A percentile compares a stretch with the other conserved stretches of the same genome.
phyloP scores from a whole-genome alignment of 2,797 vertebrate genomes.

The Hoplostethus mediterraneus region DNA sequence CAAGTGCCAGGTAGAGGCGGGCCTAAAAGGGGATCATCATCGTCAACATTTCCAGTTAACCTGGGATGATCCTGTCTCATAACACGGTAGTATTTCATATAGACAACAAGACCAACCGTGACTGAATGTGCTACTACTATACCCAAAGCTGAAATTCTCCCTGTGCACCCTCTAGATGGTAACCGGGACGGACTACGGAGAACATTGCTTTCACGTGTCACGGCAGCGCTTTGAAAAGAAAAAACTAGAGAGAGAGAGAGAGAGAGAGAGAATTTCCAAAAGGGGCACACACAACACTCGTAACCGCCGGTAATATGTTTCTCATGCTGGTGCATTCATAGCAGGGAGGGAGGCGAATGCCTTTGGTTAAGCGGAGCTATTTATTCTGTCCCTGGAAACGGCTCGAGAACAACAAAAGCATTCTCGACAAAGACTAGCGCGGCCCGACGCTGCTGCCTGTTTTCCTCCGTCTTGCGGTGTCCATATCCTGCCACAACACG shows the following conservation, averaged over 20 bases:
- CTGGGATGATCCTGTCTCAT: conserved; percentile 8
- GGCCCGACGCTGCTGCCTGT: conserved; percentile 63
- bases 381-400: conserved; percentile 79
- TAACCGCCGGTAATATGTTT: conserved; percentile 77
- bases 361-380: conserved; percentile 78
- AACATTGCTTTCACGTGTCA: conserved; percentile 61
- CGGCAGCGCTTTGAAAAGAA: conserved; percentile 40
- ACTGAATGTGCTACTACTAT: conserved; percentile 5
- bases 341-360: conserved; percentile 68
- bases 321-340: conserved; percentile 74
- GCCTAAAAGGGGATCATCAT: background rate
- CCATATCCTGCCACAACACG: conserved; percentile 37
- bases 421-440: conserved; percentile 63
- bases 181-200: conserved; percentile 29
- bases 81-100: conserved; percentile 13
- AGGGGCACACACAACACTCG: conserved; percentile 57
- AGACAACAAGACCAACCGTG: conserved; percentile 23
- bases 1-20: background rate
- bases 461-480: conserved; percentile 57
- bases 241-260: conserved; percentile 31
- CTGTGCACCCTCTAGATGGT: conserved; percentile 7
- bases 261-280: conserved; percentile 48
- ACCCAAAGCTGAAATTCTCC: conserved; percentile 15
- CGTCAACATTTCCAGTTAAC: conserved; percentile 9
- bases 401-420: conserved; percentile 71